Base-by-base conservation (phyloP, 1,140 invertebrate species). In the Drosophila takahashii region DNA sequence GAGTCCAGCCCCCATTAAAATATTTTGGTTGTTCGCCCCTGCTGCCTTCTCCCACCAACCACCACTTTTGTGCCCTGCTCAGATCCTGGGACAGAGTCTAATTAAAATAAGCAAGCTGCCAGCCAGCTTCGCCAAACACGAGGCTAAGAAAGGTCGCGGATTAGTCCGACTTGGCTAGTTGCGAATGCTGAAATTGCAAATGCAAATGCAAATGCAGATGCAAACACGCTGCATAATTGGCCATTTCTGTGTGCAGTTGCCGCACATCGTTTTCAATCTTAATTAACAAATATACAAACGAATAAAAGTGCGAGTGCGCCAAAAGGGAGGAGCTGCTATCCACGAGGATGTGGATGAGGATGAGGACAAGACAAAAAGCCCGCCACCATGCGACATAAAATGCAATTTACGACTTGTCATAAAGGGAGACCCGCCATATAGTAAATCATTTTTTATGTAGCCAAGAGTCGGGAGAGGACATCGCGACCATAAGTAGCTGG, bases 381-480 rank as follows among this genome's bases (percentile, higher is more conserved):
- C 57, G 66, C 73, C 51, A 78, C 81, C 77, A 84, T 77, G 84
- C 84, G 84, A 89, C 84, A 87, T 87, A 87, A 87, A 87, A 89
- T 83, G 84, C 84, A 84, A 87, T 87, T 87, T 87, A 87, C 84
- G 84, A 79, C 84, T 84, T 87, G 84, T 87, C 84, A 87, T 87
- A 87, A 87, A 87, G 84, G 84, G 84, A 87, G 79, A 77, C 60
- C 76, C 79, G 73, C 77, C 84, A 84, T 89, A 87, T 89, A 87
- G 84, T 87, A 87, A 87, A 87, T 87, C 84, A 87, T 87, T 87
- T 87, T 87, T 87, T 87, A 87, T 87, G 84, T 87, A 83, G 84
- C 84, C 62, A 42, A 47, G 48, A 56, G 48, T 70, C 34, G 47
- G 32, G 44, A 37, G 47, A 58, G 37, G 47, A 71, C 41, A 57